Percentiles rank a stretch among this genome's conserved stretches.
Evolutionary conservation across 2,888 invertebrate genomes (phyloP).

Genomic region (Acleris cristana): DNA sequence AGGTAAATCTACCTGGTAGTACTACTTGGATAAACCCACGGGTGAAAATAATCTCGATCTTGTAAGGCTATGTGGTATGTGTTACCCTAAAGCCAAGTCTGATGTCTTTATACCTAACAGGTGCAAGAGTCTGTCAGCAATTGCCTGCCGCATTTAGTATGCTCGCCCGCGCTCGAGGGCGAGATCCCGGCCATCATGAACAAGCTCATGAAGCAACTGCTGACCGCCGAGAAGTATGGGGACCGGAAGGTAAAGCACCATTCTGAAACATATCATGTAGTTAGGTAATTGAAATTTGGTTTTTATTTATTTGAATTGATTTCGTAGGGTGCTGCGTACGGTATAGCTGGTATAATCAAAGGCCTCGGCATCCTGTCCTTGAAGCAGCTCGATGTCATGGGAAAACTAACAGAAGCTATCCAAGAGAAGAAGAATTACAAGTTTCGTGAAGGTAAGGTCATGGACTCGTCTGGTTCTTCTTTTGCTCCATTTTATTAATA

Average conservation of each 20-base stretch:
- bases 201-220: conserved; percentile 92
- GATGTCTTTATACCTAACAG: conserved; percentile 57
- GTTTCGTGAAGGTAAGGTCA: conserved; percentile 91
- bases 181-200: conserved; percentile 95
- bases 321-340: conserved; percentile 95
- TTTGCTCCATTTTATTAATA: no score
- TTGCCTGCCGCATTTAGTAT: conserved; percentile 95
- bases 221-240: conserved; percentile 96
- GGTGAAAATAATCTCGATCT: no score
- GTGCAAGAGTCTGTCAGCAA: conserved; percentile 99
- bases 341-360: conserved; percentile 97
- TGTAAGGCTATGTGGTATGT: no score
- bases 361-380: conserved; percentile 97
- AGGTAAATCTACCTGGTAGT: no score
- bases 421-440: conserved; percentile 98
- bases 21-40: no score
- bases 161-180: conserved; percentile 92
- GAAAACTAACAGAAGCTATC: conserved; percentile 94
- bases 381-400: conserved; percentile 98
- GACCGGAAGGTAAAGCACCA: conserved; percentile 83
- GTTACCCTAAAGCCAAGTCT: background rate
- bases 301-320: background rate
- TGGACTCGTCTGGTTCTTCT: background rate
- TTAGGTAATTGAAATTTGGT: background rate
- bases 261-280: background rate